phyloP scores from a whole-genome alignment of 2,113 vertebrate species.

The Crotalus viridis region DNA sequence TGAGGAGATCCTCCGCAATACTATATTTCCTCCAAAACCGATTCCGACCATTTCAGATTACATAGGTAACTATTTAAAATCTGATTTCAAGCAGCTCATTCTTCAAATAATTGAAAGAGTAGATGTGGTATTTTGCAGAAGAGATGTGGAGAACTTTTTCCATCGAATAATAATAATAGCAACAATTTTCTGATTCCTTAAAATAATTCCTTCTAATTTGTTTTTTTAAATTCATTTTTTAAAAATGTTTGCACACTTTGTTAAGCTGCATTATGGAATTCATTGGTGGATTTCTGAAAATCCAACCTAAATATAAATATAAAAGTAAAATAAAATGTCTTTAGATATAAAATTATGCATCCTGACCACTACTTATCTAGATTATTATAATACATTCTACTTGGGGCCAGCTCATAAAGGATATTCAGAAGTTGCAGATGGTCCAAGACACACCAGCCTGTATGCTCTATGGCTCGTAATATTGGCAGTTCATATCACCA shows the following conservation, averaged over 20 bases:
- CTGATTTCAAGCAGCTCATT: not conserved
- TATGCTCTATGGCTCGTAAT: not conserved
- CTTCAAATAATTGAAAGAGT: not conserved
- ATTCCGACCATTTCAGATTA: conserved; percentile 80
- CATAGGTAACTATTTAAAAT: conserved; percentile 73
- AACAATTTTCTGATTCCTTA: not conserved
- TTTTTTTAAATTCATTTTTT: not conserved
- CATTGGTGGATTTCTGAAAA: not conserved
- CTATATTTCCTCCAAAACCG: conserved; percentile 75
- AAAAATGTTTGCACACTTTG: conserved; percentile 1
- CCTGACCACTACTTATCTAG: not conserved
- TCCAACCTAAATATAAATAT: not conserved
- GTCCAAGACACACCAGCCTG: not conserved
- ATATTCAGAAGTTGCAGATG: not conserved
- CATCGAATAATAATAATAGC: not conserved
- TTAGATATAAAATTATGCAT: not conserved
- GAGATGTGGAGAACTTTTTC: not conserved
- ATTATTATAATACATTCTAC: not conserved
- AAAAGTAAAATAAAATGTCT: not conserved
- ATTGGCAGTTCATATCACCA: not conserved
- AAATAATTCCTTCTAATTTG: not conserved
- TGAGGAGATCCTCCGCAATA: conserved; percentile 69
- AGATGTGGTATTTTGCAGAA: no score
- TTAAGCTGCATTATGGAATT: not conserved
- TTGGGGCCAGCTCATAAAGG: not conserved